A percentile compares a stretch with the other conserved stretches of the same genome.
These are phyloP conservation scores for Danio jaintianensis DNA, from an alignment of 2,797 vertebrate species.

Conservation along the genomic window DNA sequence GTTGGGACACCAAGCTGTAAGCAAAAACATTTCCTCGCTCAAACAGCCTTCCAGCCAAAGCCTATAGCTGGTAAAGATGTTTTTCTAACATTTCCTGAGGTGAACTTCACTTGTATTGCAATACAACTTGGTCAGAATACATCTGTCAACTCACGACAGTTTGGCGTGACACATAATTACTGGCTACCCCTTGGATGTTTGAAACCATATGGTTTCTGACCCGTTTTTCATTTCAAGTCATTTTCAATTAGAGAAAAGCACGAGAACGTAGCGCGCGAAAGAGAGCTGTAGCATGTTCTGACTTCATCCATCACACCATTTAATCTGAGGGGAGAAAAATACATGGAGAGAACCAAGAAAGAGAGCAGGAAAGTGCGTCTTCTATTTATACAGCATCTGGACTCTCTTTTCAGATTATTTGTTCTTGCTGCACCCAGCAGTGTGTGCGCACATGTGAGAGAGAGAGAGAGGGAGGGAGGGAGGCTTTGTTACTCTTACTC, in stretches of 20 bases:
- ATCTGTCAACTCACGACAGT: constrained; percentile 54
- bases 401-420: constrained; percentile 61
- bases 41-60: not conserved
- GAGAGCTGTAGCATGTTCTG: constrained; percentile 43
- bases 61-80: constrained; percentile 23
- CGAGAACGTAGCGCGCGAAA: constrained; percentile 14
- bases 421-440: constrained; percentile 55
- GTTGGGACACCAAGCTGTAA: not conserved
- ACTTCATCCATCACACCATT: constrained; percentile 49
- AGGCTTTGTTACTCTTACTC: constrained; percentile 66
- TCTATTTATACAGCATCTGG: constrained; percentile 57
- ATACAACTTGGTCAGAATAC: constrained; percentile 49
- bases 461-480: constrained; percentile 38
- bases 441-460: constrained; percentile 44
- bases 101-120: constrained; percentile 52
- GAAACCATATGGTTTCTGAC: constrained; percentile 62
- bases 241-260: constrained; percentile 54
- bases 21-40: not conserved
- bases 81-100: constrained; percentile 52
- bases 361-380: constrained; percentile 29
- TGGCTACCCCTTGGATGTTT: constrained; percentile 55
- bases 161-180: constrained; percentile 57
- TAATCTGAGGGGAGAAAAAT: constrained; percentile 23
- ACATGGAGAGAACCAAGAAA: constrained; percentile 27
- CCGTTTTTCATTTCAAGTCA: constrained; percentile 58